A percentile compares a stretch with the other conserved stretches of the same genome.
phyloP scores from a whole-genome alignment of 1,140 invertebrate genomes.

The Zeugodacus cucurbitae region DNA sequence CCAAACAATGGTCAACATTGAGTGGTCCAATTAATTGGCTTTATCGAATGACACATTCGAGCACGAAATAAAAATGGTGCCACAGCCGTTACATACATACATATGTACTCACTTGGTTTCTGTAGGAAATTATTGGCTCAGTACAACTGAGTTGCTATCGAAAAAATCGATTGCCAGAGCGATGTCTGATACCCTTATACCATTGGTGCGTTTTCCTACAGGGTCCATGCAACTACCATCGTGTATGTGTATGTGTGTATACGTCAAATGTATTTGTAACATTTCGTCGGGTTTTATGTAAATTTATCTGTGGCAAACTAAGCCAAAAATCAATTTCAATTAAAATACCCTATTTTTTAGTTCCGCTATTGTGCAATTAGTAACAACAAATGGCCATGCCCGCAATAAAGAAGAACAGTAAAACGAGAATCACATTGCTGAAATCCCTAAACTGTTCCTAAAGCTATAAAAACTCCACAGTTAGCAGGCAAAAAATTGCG shows the following conservation, averaged over 20 bases:
- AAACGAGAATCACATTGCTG: not conserved
- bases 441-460: not conserved
- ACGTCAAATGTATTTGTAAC: not conserved
- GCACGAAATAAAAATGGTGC: not conserved
- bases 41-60: slow-evolving; percentile 9
- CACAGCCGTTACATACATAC: not conserved
- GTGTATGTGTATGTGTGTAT: not conserved
- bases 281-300: not conserved
- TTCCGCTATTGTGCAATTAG: slow-evolving; percentile 3
- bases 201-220: not conserved
- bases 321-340: slow-evolving; percentile 36
- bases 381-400: not conserved
- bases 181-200: no score
- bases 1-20: not conserved
- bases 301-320: slow-evolving; percentile 22
- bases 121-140: not conserved
- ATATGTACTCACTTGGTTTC: not conserved
- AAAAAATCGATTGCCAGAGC: not conserved
- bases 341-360: not conserved
- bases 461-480: not conserved
- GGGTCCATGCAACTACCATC: not conserved
- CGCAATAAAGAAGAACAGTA: not conserved
- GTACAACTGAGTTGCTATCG: not conserved
- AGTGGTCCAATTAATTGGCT: slow-evolving; percentile 28
- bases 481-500: not conserved